Percentiles rank a stretch among this genome's conserved stretches.
These are phyloP conservation scores for Nomada flava DNA, from an alignment of 2,888 invertebrate species.

Conservation along the genomic window DNA sequence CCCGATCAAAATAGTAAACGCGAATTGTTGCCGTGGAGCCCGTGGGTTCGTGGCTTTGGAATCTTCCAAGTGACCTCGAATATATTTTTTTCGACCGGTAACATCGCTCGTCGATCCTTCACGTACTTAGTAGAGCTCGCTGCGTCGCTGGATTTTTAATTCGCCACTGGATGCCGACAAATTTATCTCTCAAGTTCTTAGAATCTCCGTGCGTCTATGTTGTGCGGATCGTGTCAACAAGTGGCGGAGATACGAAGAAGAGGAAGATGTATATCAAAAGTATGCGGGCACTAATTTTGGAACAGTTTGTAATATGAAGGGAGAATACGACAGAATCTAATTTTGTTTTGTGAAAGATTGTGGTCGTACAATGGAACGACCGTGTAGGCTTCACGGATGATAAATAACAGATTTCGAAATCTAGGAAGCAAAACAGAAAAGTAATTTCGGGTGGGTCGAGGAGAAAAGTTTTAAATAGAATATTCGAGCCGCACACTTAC, in stretches of 20 bases:
- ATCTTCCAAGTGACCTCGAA: constrained; percentile 52
- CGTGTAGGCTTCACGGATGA: no score
- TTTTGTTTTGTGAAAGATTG: background rate
- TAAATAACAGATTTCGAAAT: no score
- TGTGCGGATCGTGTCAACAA: background rate
- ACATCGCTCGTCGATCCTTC: constrained; percentile 41
- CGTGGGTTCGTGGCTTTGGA: constrained; percentile 38
- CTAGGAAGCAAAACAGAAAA: no score
- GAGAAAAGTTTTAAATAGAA: no score
- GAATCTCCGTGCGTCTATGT: constrained; percentile 13
- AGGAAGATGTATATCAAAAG: background rate
- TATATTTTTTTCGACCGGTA: constrained; percentile 3
- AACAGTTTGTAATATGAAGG: background rate
- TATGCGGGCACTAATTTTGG: no score
- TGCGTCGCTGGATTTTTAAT: constrained; percentile 31
- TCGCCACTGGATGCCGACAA: constrained; percentile 35
- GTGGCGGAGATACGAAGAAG: background rate
- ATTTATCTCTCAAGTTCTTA: constrained; percentile 47
- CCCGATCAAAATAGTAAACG: constrained; percentile 63
- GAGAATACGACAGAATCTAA: background rate
- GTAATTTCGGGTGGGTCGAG: no score
- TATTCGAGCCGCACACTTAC: no score
- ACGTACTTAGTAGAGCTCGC: constrained; percentile 24
- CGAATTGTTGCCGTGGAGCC: constrained; percentile 43
- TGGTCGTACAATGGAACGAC: background rate